Evolutionary conservation across 1,140 invertebrate genomes (phyloP).

Genomic region (Planococcus citri): DNA sequence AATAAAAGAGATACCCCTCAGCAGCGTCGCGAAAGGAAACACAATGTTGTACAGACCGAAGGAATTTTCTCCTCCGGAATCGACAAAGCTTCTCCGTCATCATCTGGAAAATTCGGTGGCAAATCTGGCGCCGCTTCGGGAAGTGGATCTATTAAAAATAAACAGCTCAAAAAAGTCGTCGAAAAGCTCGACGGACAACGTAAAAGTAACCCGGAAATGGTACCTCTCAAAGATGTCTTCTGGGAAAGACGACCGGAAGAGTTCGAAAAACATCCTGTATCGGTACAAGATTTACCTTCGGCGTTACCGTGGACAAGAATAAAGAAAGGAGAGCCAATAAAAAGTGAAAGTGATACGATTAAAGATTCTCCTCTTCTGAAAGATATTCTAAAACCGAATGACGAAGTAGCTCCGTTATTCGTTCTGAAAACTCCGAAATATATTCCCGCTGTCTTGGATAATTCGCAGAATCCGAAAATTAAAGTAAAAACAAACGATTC

Average conservation of each 20-base stretch:
- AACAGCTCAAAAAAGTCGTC: background rate
- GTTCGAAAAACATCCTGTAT: background rate
- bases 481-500: background rate
- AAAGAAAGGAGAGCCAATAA: background rate
- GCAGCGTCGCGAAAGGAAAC: background rate
- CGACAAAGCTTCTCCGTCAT: background rate
- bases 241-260: background rate
- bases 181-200: background rate
- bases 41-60: background rate
- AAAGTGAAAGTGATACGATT: background rate
- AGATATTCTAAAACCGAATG: background rate
- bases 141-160: background rate
- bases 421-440: conserved; percentile 8
- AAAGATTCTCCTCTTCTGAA: background rate
- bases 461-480: conserved; percentile 4
- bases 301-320: background rate
- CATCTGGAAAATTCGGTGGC: background rate
- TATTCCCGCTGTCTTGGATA: background rate
- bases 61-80: background rate
- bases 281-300: background rate
- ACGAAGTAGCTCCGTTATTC: background rate
- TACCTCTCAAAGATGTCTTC: background rate
- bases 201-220: background rate
- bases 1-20: background rate
- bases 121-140: background rate